phyloP scores from a whole-genome alignment of 2,113 vertebrate species.

The Holacanthus passer region DNA sequence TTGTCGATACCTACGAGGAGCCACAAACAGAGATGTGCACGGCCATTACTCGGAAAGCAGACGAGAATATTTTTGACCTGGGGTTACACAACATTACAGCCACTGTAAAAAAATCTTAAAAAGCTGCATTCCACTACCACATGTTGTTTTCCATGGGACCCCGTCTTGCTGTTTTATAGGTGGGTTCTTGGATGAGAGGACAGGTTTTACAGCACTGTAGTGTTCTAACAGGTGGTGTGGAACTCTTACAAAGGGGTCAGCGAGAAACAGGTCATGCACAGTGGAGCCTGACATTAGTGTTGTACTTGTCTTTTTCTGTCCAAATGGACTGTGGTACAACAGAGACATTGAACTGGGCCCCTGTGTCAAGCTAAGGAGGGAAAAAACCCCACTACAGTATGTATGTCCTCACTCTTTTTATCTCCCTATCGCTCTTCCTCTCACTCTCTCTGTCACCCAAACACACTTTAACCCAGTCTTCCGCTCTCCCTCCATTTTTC shows the following conservation, averaged over 20 bases:
- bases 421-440: not conserved
- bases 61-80: conserved; percentile 34
- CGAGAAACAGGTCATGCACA: conserved; percentile 68
- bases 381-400: not conserved
- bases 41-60: conserved; percentile 31
- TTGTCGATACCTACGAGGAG: conserved; percentile 76
- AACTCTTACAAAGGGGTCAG: conserved; percentile 46
- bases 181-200: conserved; percentile 64
- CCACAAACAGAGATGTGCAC: conserved; percentile 36
- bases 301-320: conserved; percentile 59
- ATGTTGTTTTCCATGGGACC: conserved; percentile 69
- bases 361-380: conserved; percentile 10
- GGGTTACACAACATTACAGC: conserved; percentile 49
- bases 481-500: conserved; percentile 33
- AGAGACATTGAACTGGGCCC: conserved; percentile 18
- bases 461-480: not conserved
- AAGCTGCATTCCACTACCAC: conserved; percentile 64
- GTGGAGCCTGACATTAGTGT: conserved; percentile 64
- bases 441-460: conserved; percentile 16
- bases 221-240: conserved; percentile 75
- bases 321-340: conserved; percentile 52
- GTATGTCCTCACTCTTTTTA: conserved; percentile 19
- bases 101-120: conserved; percentile 24
- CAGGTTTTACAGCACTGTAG: conserved; percentile 69
- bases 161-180: conserved; percentile 73